Evolutionary conservation across 2,113 vertebrate genomes (phyloP).

Genomic region (Ameiurus melas): DNA sequence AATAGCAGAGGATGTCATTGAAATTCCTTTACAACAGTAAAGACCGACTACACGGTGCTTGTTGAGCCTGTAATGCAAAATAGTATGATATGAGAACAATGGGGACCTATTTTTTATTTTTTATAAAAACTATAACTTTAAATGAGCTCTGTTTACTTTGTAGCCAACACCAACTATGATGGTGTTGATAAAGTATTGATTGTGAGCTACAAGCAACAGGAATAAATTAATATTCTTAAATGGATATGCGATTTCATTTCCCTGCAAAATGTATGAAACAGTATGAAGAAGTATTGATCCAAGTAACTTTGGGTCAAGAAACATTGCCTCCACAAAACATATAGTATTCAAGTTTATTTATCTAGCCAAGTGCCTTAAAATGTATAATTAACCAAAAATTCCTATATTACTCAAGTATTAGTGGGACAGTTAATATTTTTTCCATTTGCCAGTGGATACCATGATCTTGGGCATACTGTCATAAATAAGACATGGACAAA

Average conservation of each 20-base stretch:
- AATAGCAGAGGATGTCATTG: constrained; percentile 74
- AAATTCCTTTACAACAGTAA: constrained; percentile 64
- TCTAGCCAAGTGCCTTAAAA: constrained; percentile 19
- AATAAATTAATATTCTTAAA: not conserved
- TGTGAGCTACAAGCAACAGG: not conserved
- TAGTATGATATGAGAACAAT: not conserved
- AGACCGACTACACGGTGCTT: not conserved
- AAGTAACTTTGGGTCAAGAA: not conserved
- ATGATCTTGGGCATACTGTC: not conserved
- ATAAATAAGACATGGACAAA: not conserved
- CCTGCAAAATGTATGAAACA: not conserved
- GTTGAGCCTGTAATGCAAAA: not conserved
- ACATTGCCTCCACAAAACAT: no score
- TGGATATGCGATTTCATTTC: not conserved
- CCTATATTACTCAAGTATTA: not conserved
- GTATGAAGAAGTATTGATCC: not conserved
- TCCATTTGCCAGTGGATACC: not conserved
- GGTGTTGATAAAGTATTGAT: not conserved
- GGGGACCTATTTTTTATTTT: not conserved
- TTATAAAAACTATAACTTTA: not conserved
- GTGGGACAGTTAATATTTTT: not conserved
- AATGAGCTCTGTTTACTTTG: not conserved
- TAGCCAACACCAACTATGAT: no score
- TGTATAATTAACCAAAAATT: not conserved
- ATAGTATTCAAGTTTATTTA: not conserved